A percentile compares a stretch with the other conserved stretches of the same genome.
Conservation (phyloP, 2,113 vertebrate genomes). For the Fukomys damarensis region DNA sequence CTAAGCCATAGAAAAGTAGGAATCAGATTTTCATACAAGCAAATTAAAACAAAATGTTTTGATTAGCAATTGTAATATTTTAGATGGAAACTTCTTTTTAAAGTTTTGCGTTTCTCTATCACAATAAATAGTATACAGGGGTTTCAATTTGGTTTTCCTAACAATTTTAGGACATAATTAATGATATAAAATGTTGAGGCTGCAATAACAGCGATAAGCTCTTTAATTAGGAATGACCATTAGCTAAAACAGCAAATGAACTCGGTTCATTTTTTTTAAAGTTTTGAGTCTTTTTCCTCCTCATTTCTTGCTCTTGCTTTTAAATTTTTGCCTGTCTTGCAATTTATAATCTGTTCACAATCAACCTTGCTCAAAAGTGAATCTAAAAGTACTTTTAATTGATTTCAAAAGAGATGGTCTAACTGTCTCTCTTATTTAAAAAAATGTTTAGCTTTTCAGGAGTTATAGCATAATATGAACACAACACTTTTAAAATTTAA, state of each 20-base stretch:
- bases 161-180: neutral
- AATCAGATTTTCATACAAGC: neutral
- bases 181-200: neutral
- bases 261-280: neutral
- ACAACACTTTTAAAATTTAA: neutral
- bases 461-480: neutral
- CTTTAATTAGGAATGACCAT: neutral
- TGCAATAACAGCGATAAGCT: neutral
- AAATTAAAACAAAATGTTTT: neutral
- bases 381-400: constrained; percentile 18
- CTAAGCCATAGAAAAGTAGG: neutral
- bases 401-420: neutral
- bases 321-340: neutral
- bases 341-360: constrained; percentile 23
- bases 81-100: neutral
- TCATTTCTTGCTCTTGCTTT: constrained; percentile 13
- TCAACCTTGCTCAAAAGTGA: constrained; percentile 13
- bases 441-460: neutral
- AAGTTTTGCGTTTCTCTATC: neutral
- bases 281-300: neutral
- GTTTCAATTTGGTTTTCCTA: neutral
- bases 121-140: neutral
- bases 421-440: neutral
- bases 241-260: neutral
- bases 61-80: neutral